Evolutionary conservation across 2,113 vertebrate species (phyloP), one percentile per base, ranked within the genome.

Genomic region (Todiramphus chloris): DNA sequence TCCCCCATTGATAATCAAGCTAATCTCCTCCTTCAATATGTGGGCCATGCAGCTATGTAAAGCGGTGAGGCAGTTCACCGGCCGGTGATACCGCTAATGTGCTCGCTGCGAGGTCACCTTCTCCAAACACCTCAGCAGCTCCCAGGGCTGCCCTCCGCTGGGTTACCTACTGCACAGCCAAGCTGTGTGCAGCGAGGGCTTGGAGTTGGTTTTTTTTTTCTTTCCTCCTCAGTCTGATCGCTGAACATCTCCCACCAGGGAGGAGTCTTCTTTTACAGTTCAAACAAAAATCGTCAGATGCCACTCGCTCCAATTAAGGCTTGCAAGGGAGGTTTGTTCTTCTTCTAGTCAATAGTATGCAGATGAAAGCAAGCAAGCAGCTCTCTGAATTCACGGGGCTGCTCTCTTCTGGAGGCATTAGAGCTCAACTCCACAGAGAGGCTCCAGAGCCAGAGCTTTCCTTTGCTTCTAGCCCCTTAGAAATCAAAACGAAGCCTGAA

Each of bases 1-100:
- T 96, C 97, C 94, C 95, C 94, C 97, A 97, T 87, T 95, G 98
- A 98, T 96, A 97, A 97, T 96, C 97, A 95, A 97, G 97, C 97
- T 97, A 96, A 98, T 98, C 96, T 90, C 58, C 97, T 83, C 78
- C 85, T 95, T 86, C 94, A 91, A 48, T 85, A 31, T 72, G 96
- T 39, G 88, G 94, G 67, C 96, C 90, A 94, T 93, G 82, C 87
- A 76, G 83, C 66, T 94, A 81, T 86, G 93, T 97, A 97, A 97
- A 97, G 77, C 91, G 85, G 88, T 5, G 72, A 92, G 96, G 39
- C 94, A 87, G 87, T 94, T 97, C 94, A 94, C 16, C 60, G 96
- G 97, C 76, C 0, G 44, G 72, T 64, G 82, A 96, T 56, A 91
- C 85, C 87, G 80, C 83, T 87, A 63, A 96, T 97, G 96, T 92